Percentiles rank a stretch among this genome's conserved stretches.
These are phyloP conservation scores for Mustelus asterias DNA, from an alignment of 2,113 vertebrate genomes.

Conservation along the genomic window DNA sequence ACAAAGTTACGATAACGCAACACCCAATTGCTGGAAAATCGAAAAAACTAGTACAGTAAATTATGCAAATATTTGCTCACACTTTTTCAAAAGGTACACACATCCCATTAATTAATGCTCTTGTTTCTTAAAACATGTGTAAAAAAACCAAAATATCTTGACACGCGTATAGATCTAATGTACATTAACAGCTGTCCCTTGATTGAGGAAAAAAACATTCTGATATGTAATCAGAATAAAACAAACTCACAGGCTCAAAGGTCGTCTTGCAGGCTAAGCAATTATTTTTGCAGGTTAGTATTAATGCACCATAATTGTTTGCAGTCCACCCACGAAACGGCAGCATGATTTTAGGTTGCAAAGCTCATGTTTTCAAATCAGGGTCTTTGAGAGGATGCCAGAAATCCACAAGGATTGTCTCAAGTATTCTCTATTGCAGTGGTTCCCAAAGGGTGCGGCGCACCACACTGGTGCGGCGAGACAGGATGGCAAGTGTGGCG, in stretches of 20 bases:
- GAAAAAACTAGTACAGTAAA: not conserved
- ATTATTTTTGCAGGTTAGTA: not conserved
- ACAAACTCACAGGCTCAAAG: not conserved
- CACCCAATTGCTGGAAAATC: not conserved
- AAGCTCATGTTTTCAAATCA: not conserved
- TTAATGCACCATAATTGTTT: not conserved
- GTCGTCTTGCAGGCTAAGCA: not conserved
- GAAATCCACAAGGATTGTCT: not conserved
- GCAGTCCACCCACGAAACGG: not conserved
- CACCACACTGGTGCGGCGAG: no score
- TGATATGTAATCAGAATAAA: not conserved
- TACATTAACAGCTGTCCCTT: not conserved
- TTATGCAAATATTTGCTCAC: not conserved
- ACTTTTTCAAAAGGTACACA: not conserved
- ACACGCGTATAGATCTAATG: not conserved
- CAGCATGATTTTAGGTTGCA: not conserved
- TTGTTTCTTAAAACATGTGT: not conserved
- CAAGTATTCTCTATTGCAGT: not conserved
- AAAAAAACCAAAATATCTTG: not conserved
- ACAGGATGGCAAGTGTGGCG: no score
- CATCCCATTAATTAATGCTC: not conserved
- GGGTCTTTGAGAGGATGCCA: not conserved
- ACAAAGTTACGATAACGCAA: conserved; percentile 1
- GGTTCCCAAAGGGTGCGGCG: no score
- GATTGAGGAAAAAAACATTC: not conserved